Base-by-base conservation (phyloP, 2,888 invertebrate genomes). In the Allophyes oxyacanthae region DNA sequence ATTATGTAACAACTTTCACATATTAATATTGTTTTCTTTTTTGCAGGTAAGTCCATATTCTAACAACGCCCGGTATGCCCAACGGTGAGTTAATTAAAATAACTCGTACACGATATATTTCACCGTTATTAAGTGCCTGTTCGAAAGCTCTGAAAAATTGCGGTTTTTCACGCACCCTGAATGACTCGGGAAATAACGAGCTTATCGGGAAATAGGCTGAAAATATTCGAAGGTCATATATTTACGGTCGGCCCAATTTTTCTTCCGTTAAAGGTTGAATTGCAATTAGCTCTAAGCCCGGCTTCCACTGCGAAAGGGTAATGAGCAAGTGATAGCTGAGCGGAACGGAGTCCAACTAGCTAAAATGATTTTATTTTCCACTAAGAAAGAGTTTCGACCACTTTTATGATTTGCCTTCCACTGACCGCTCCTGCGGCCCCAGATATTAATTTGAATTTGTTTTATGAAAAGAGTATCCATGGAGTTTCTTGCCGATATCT, bases 21-120 rank as follows among this genome's bases (percentile, higher is more conserved):
- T 55, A 61, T 40, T 65, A 71, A 75, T 71, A 50, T 32, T 45
- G 63, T 56, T 70, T 60, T 68, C 59, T 76, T 76, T 64, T 50
- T 86, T 82, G 44, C 86, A 87, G 87, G 87, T 87, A 87, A 85
- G 87, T 81, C 60, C 60, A 59, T 55, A 59, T 57, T 52, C 30
- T 42, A 57, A 55, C 49, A 57, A 54, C 53, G 25, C 40, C 44
- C 42, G 58, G 30, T 37, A 67, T 74, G 56, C 66, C 63, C 49
- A 13, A 30, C 59, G 68, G 83, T 80, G 55, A 72, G 78, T 36
- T 78, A 71, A 80, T 79, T 80, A 79, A 81, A 77, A 77, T 82
- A 75, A 49, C 72, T 78, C 51, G 36, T 57, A 36, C 54, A 38
- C 53, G 50, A 60, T 69, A 64, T 71, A 57, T 40, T 58, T 48